Conservation (phyloP, 2,888 invertebrate species). For the Agrotis clavis region DNA sequence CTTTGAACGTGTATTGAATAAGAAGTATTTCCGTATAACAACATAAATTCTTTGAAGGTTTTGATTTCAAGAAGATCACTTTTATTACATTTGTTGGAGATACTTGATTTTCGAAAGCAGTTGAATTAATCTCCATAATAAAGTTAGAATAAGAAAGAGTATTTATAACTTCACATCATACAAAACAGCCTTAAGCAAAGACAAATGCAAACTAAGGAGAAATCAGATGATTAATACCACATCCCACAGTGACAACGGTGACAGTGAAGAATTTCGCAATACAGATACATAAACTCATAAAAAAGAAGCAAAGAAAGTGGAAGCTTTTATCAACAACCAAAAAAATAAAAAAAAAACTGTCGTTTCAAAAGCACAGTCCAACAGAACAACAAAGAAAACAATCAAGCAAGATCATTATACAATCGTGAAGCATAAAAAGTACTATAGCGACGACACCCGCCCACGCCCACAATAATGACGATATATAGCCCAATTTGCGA, state of each 20-base stretch:
- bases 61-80: slow-evolving; percentile 22
- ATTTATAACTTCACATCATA: neutral
- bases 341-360: slow-evolving; percentile 16
- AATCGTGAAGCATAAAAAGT: slow-evolving; percentile 78
- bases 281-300: neutral
- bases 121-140: neutral
- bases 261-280: neutral
- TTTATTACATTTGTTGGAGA: slow-evolving; percentile 29
- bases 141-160: neutral
- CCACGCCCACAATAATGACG: slow-evolving; percentile 76
- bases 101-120: neutral
- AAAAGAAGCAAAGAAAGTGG: neutral
- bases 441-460: slow-evolving; percentile 71
- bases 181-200: neutral
- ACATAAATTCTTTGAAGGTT: slow-evolving; percentile 1
- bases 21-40: slow-evolving; percentile 34
- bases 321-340: neutral
- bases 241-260: neutral
- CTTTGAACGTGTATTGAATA: slow-evolving; percentile 48
- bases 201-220: neutral
- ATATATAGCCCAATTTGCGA: slow-evolving; percentile 82
- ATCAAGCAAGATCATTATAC: slow-evolving; percentile 71
- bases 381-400: slow-evolving; percentile 56
- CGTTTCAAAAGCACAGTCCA: slow-evolving; percentile 29
- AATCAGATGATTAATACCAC: neutral